These are phyloP conservation scores for Calonectris borealis DNA, from an alignment of 2,113 vertebrate genomes.

Conservation along the genomic window DNA sequence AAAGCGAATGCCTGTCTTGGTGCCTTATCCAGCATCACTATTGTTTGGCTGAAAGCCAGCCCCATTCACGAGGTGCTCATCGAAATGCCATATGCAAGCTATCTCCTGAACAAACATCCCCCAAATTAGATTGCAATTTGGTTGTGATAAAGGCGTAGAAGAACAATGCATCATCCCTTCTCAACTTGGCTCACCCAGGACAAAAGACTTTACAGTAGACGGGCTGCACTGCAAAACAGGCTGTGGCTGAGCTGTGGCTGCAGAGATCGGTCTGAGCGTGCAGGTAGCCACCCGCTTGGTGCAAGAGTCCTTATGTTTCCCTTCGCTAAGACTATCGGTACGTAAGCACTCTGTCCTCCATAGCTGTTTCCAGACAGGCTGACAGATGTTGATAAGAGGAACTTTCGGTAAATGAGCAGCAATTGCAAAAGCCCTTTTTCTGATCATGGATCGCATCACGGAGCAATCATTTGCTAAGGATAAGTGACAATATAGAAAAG, in stretches of 20 bases:
- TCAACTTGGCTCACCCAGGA: not conserved
- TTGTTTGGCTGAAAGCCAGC: not conserved
- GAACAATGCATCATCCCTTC: not conserved
- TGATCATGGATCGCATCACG: not conserved
- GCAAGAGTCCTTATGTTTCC: not conserved
- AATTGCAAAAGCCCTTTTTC: conserved; percentile 20
- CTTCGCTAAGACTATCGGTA: too few relatives aligned
- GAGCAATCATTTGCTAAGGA: not conserved
- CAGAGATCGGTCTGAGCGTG: not conserved
- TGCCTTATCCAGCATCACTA: not conserved
- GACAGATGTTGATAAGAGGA: not conserved
- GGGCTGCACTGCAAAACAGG: not conserved
- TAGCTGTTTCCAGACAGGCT: not conserved
- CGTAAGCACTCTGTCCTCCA: not conserved
- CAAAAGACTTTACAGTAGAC: not conserved
- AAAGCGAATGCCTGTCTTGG: not conserved
- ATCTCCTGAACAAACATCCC: not conserved
- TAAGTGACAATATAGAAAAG: not conserved
- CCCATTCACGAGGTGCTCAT: not conserved
- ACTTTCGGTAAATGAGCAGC: conserved; percentile 21
- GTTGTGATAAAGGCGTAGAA: not conserved
- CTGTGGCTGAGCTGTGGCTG: not conserved
- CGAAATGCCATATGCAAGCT: not conserved
- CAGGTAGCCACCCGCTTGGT: not conserved
- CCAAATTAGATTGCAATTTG: not conserved